Percentiles rank a stretch among this genome's conserved stretches.
These are phyloP conservation scores for Drosophila equinoxialis DNA, from an alignment of 1,140 invertebrate species.

Conservation along the genomic window DNA sequence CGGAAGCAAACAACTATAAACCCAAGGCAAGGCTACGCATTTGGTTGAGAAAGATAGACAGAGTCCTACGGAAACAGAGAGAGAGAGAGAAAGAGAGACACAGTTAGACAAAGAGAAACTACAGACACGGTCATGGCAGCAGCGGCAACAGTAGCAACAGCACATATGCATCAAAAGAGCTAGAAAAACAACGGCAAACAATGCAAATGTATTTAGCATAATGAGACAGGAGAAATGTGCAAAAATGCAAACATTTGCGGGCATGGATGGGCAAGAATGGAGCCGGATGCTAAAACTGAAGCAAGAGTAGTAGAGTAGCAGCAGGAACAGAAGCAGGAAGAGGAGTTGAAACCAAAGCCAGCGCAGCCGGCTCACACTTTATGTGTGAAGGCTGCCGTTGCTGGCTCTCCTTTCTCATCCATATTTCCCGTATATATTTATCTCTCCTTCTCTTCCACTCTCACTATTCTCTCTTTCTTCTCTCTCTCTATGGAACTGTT, in stretches of 20 bases:
- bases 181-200: slow-evolving; percentile 80
- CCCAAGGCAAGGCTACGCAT: slow-evolving; percentile 58
- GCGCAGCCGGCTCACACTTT: slow-evolving; percentile 64
- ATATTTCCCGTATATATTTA: neutral
- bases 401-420: slow-evolving; percentile 8
- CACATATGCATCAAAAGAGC: slow-evolving; percentile 80
- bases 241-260: slow-evolving; percentile 80
- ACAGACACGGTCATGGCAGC: slow-evolving; percentile 17
- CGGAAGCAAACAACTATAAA: slow-evolving; percentile 79
- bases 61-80: slow-evolving; percentile 1
- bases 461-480: no score
- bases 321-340: no score
- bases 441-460: neutral
- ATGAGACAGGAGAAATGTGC: slow-evolving; percentile 81
- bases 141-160: slow-evolving; percentile 31
- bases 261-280: slow-evolving; percentile 24
- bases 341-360: neutral
- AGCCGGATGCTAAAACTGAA: slow-evolving; percentile 5
- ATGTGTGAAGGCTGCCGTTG: slow-evolving; percentile 63
- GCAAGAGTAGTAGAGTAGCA: slow-evolving; percentile 6
- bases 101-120: neutral
- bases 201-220: slow-evolving; percentile 81
- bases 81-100: neutral
- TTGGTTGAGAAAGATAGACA: slow-evolving; percentile 23
- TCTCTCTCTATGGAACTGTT: neutral